phyloP scores from a whole-genome alignment of 2,113 vertebrate genomes.

The Osmerus eperlanus region DNA sequence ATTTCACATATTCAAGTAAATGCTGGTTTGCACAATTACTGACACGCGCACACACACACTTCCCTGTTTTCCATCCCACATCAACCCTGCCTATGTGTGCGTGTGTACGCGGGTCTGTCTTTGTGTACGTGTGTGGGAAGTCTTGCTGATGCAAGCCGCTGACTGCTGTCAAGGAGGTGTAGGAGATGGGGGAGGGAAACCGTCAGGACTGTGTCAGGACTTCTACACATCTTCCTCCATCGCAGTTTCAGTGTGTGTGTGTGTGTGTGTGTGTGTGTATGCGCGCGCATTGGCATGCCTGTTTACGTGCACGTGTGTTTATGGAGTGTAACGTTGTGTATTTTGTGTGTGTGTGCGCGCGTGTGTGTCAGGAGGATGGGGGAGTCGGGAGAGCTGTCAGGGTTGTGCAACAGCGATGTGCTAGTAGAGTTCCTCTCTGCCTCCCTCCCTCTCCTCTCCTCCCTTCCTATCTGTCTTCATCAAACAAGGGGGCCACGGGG shows the following conservation, averaged over 20 bases:
- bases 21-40: too few relatives aligned
- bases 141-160: neutral
- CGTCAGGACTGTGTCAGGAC: conserved; percentile 19
- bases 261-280: conserved; percentile 2
- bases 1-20: too few relatives aligned
- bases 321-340: conserved; percentile 5
- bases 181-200: conserved; percentile 2
- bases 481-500: neutral
- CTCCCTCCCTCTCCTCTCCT: neutral
- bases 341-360: neutral
- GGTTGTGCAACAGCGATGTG: neutral
- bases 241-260: neutral
- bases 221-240: conserved; percentile 8
- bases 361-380: neutral
- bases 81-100: neutral
- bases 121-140: neutral
- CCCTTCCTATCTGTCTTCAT: neutral
- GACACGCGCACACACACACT: too few relatives aligned
- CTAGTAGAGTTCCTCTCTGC: neutral
- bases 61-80: too few relatives aligned
- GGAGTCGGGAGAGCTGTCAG: neutral
- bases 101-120: neutral
- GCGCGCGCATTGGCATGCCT: neutral
- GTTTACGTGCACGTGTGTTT: neutral
- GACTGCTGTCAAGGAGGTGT: neutral